Conservation (phyloP, 2,113 vertebrate genomes). For the Platanista minor region DNA sequence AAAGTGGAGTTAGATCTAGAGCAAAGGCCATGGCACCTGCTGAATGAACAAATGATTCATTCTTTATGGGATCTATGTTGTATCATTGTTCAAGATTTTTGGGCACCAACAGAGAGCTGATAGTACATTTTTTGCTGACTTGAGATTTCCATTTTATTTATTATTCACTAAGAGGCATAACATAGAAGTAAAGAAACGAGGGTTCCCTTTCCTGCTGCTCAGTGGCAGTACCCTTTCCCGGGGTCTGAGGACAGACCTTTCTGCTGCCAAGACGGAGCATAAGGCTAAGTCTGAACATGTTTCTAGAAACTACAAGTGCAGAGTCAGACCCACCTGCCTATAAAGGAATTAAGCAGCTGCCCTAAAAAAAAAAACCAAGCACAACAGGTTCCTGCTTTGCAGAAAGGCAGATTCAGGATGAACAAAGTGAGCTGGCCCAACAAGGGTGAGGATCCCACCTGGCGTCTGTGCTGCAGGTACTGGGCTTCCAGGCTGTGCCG, state of each 20-base stretch:
- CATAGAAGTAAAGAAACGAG: not conserved
- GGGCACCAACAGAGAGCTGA: not conserved
- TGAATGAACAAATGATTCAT: not conserved
- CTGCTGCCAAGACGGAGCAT: not conserved
- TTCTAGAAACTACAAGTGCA: not conserved
- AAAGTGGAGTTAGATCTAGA: not conserved
- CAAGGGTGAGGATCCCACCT: constrained; percentile 80
- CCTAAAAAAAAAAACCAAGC: not conserved
- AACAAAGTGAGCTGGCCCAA: not conserved
- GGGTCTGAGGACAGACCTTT: not conserved
- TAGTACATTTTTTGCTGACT: not conserved
- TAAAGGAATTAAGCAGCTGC: not conserved
- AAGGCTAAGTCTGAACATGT: not conserved
- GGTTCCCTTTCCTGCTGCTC: not conserved
- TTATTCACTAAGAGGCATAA: not conserved
- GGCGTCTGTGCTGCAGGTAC: constrained; percentile 91
- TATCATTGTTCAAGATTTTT: not conserved
- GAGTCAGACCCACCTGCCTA: not conserved
- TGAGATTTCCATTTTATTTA: not conserved
- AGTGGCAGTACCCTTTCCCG: not conserved
- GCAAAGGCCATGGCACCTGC: not conserved
- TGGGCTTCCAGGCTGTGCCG: constrained; percentile 94
- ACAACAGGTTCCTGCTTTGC: not conserved
- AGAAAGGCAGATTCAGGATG: not conserved
- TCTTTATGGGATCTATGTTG: not conserved